Evolutionary conservation across 2,888 invertebrate species (phyloP), one percentile per base, ranked within the genome.

Genomic region (Stenolophus ochropezus): DNA sequence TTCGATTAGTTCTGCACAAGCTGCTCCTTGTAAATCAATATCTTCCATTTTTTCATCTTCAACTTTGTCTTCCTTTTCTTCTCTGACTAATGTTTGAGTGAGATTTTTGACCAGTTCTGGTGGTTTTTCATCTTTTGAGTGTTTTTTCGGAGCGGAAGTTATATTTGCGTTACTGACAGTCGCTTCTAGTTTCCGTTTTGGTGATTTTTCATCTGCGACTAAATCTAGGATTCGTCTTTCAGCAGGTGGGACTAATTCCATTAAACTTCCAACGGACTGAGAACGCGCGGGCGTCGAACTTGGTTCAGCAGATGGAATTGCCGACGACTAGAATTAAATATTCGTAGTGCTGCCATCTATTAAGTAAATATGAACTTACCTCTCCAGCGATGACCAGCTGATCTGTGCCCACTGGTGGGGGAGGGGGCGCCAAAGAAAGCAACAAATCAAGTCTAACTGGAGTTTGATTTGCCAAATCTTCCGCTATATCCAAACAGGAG

Each of bases 361-460:
- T n/a, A n/a, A n/a, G n/a, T n/a, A n/a, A n/a, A n/a, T n/a, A n/a
- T n/a, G n/a, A n/a, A n/a, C 4, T 85, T 84, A 87, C 88, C 79
- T 92, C 91, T 65, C 91, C 91, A 0, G 94, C 94, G 82, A 94
- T 93, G 51, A 95, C 92, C 82, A 95, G 89, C 85, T 95, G 94
- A 86, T 94, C 94, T 71, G 94, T 94, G 85, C 94, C 93, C 14
- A 94, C 91, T 85, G 91, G 91, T 16, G 96, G 94, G 76, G 94
- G 93, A 51, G 96, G 91, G n/a, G 96, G 96, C 82, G 96, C 95
- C 84, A 97, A 90, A 4, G 97, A 96, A 83, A 97, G 91, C 84
- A 98, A 90, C 82, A 97, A 91, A 89, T 97, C 97, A 27, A 97
- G 91, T 53, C 97, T 92, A 53, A 97, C 97, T 0, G 97, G 97